Conservation (phyloP, 2,888 invertebrate species). For the Ashinkailepas kermadecensis region DNA sequence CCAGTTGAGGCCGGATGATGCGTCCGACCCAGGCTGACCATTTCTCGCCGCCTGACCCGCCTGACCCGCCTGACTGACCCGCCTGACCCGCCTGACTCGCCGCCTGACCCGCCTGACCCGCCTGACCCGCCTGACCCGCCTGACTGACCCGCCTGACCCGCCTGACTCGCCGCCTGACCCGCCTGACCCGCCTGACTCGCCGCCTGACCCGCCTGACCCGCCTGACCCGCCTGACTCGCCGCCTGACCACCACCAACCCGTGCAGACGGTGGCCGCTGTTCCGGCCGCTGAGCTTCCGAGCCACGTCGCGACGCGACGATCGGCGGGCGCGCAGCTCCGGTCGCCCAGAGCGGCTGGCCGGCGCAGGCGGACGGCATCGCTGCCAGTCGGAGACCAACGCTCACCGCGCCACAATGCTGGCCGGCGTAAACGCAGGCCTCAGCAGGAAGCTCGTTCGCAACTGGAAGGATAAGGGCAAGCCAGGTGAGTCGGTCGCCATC, state of each 20-base stretch:
- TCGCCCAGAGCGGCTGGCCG: background rate
- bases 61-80: background rate
- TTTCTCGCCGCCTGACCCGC: background rate
- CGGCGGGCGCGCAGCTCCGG: background rate
- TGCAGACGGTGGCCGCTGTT: background rate
- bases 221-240: too few relatives aligned
- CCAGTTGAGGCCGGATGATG: background rate
- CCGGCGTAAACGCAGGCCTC: background rate
- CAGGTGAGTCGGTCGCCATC: background rate
- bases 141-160: too few relatives aligned
- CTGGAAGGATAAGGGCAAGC: slow-evolving; percentile 4
- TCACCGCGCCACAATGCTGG: background rate
- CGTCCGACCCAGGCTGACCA: background rate
- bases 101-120: background rate
- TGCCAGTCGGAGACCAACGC: background rate
- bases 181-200: too few relatives aligned
- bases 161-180: too few relatives aligned
- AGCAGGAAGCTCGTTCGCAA: background rate
- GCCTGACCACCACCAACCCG: background rate
- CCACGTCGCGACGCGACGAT: background rate
- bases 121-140: background rate
- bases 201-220: too few relatives aligned
- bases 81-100: background rate
- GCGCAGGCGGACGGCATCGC: background rate
- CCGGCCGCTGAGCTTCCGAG: background rate